Base-by-base conservation (phyloP, 2,888 invertebrate species). In the Pterobdella sp. region DNA sequence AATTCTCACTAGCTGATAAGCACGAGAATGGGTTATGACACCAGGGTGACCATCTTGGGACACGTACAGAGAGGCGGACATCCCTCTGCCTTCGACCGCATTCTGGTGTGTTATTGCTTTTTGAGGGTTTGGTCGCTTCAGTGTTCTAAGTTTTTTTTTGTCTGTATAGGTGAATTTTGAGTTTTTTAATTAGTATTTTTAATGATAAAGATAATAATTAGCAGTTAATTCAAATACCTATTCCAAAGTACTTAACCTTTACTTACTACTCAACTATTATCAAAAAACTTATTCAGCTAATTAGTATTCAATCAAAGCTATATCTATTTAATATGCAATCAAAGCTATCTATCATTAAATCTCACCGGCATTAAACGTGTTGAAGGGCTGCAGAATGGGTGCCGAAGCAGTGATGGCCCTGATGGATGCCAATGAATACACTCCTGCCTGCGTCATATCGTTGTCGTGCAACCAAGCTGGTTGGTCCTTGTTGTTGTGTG, bases 11-110 rank as follows among this genome's bases (percentile, higher is more conserved):
- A 86, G 83, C 91, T 94, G 65, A 91, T 97, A 31, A 92, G 92
- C 0, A 90, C 91, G 26, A 90, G 91, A 77, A 86, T 98, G 74
- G 89, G 95, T 79, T 95, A 96, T 83, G 98, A 99, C 84, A 95
- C 97, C 0, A 89, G 97, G 76, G 90, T 97, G 79, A 99, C 98
- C 37, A 96, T 99, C 10, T 87, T 99, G 75, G 98, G 98, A 78
- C 98, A 99, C 83, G 98, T 99, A 29, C 98, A 99, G 85, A 88
- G 98, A 78, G 98, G 98, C 81, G 98, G 98, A 37, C 93, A 91
- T 81, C 96, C 98, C 0, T 96, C 97, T 10, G 98, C 98, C 60
- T 99, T 99, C 81, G 98, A 99, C 85, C 89, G 98, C 84, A 89
- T 98, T 80, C 87, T 98, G 87, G 94, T 94, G 84, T 87, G 87